Percentiles rank a stretch among this genome's conserved stretches.
phyloP scores from a whole-genome alignment of 2,888 invertebrate species.

The Troides helena region DNA sequence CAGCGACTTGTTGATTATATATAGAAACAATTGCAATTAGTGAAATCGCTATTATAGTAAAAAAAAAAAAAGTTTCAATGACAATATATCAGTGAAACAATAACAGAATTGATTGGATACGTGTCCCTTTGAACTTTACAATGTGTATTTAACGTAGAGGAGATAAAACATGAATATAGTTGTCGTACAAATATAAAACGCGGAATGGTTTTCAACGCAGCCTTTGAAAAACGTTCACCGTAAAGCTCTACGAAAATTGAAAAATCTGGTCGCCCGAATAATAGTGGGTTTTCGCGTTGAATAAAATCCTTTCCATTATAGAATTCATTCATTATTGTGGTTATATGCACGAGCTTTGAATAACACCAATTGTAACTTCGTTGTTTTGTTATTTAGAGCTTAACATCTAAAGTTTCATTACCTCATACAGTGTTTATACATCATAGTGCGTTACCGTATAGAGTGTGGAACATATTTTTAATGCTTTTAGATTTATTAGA shows the following conservation, averaged over 20 bases:
- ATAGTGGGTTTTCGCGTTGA: background rate
- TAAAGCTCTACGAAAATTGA: constrained; percentile 16
- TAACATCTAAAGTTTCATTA: background rate
- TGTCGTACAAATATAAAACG: constrained; percentile 9
- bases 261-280: constrained; percentile 5
- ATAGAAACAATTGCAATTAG: no score
- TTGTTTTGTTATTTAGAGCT: background rate
- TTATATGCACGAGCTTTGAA: background rate
- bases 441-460: background rate
- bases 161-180: constrained; percentile 3
- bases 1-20: no score
- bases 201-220: constrained; percentile 4
- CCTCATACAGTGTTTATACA: background rate
- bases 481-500: background rate
- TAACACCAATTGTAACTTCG: background rate
- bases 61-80: no score
- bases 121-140: background rate
- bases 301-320: background rate
- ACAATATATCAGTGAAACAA: background rate
- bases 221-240: constrained; percentile 5
- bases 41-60: no score
- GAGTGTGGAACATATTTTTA: background rate
- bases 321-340: background rate
- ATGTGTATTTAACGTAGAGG: background rate
- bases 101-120: background rate